Conservation (phyloP, 2,797 vertebrate genomes). For the Carapus acus region DNA sequence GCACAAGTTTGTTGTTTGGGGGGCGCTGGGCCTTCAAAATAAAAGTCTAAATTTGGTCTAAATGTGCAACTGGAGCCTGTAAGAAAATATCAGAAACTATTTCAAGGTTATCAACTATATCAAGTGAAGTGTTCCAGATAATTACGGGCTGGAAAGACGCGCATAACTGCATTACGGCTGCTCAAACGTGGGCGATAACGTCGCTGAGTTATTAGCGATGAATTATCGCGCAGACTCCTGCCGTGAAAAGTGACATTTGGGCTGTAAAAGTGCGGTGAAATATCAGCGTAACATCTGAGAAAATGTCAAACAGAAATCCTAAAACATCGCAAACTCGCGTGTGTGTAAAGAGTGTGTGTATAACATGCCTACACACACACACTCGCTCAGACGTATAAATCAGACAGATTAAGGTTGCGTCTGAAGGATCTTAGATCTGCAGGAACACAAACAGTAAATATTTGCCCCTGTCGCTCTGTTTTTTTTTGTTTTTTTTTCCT, state of each 20-base stretch:
- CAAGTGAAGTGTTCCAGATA: too few relatives aligned
- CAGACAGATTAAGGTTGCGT: background rate
- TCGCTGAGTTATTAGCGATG: slow-evolving; percentile 5
- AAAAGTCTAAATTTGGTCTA: background rate
- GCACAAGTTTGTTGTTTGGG: too few relatives aligned
- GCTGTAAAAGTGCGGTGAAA: slow-evolving; percentile 8
- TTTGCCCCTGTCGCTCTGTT: slow-evolving; percentile 19
- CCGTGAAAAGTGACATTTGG: background rate
- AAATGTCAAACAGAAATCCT: slow-evolving; percentile 11
- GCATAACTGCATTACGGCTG: slow-evolving; percentile 2
- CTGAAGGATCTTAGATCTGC: slow-evolving; percentile 13
- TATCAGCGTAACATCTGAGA: background rate
- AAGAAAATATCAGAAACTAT: too few relatives aligned
- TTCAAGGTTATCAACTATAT: too few relatives aligned
- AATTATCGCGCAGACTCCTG: background rate
- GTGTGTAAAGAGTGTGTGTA: background rate
- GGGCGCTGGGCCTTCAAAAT: too few relatives aligned
- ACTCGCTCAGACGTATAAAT: background rate
- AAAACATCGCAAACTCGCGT: background rate
- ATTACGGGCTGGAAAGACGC: too few relatives aligned
- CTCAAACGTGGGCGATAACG: slow-evolving; percentile 1
- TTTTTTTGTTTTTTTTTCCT: slow-evolving; percentile 22
- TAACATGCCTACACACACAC: background rate
- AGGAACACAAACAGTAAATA: slow-evolving; percentile 3
- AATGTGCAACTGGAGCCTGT: too few relatives aligned